A percentile compares a stretch with the other conserved stretches of the same genome.
Conservation (phyloP, 2,113 vertebrate species). For the Chunga burmeisteri region DNA sequence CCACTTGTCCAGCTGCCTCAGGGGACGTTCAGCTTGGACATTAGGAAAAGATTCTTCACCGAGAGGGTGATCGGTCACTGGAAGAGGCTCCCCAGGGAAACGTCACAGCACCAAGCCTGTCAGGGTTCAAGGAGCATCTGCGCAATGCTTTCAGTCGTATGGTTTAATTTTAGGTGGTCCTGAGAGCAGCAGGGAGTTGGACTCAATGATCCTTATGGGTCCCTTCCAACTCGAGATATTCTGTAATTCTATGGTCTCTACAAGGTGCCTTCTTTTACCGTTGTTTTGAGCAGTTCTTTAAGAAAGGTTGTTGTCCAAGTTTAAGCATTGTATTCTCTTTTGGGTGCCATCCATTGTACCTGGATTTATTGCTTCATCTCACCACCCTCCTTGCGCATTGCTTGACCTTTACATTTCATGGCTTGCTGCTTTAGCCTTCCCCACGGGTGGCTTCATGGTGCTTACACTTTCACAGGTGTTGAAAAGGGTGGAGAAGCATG, state of each 20-base stretch:
- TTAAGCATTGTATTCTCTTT: neutral
- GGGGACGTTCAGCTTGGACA: neutral
- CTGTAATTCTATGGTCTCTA: neutral
- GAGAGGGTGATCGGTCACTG: neutral
- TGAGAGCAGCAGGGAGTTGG: neutral
- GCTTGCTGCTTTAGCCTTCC: neutral
- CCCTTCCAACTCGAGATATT: neutral
- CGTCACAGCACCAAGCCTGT: neutral
- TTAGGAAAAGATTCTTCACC: neutral
- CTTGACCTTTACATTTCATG: neutral
- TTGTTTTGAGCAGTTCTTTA: neutral
- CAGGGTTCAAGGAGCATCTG: neutral
- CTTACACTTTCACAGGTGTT: neutral
- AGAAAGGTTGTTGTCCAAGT: neutral
- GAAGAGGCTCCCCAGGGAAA: neutral
- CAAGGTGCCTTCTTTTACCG: neutral
- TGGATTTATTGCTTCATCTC: neutral
- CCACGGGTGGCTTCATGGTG: neutral
- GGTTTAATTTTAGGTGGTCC: neutral
- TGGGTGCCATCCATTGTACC: neutral
- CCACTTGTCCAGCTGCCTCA: neutral
- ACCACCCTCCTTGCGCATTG: neutral
- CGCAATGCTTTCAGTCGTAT: fast-evolving
- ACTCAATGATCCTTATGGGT: neutral
- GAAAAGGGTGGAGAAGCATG: neutral